Percentiles rank a stretch among this genome's conserved stretches.
phyloP scores from a whole-genome alignment of 2,888 invertebrate genomes.

The Clostera curtula region DNA sequence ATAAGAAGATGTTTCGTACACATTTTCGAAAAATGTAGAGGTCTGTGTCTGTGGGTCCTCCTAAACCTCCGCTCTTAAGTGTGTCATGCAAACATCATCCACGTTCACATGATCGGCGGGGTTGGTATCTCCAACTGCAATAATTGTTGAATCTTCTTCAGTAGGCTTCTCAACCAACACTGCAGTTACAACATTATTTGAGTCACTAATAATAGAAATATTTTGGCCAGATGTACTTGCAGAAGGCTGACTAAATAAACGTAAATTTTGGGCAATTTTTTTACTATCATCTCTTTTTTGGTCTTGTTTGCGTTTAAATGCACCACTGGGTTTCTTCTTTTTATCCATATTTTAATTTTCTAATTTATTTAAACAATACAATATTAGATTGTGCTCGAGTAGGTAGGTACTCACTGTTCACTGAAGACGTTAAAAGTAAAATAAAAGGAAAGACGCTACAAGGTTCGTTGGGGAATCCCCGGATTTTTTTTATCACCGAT shows the following conservation, averaged over 20 bases:
- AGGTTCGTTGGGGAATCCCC: too few species aligned
- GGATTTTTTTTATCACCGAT: too few species aligned
- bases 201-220: background rate
- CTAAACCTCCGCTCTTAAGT: background rate
- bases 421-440: background rate
- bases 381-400: too few species aligned
- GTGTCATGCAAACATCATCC: slow-evolving; percentile 1
- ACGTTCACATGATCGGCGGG: slow-evolving; percentile 1
- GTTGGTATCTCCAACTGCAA: background rate
- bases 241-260: background rate
- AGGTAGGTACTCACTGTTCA: too few species aligned
- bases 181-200: background rate
- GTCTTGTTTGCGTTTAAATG: too few species aligned
- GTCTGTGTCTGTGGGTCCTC: slow-evolving; percentile 1
- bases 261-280: slow-evolving; percentile 1
- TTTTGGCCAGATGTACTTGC: too few species aligned
- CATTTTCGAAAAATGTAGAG: slow-evolving; percentile 1
- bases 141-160: slow-evolving; percentile 1
- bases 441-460: background rate
- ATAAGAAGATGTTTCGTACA: background rate
- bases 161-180: slow-evolving; percentile 1
- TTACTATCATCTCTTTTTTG: background rate
- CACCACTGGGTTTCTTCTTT: slow-evolving; percentile 1
- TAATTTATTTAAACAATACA: too few species aligned
- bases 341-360: background rate